phyloP scores from a whole-genome alignment of 2,797 vertebrate species.

The Crenichthys baileyi region DNA sequence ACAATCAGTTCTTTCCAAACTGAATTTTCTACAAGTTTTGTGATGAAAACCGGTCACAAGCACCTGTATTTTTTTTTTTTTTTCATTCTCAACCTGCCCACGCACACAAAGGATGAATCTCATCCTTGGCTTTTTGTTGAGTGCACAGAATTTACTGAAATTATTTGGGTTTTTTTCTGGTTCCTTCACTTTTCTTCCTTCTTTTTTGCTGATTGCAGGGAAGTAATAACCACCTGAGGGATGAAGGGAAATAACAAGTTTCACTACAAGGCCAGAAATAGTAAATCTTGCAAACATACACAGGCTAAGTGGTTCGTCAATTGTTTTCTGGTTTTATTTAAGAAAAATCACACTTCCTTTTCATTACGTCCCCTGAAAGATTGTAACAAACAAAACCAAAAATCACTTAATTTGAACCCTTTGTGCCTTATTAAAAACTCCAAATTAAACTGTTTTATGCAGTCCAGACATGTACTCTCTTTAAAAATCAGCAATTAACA shows the following conservation, averaged over 20 bases:
- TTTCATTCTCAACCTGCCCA: slow-evolving; percentile 27
- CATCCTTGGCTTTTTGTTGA: slow-evolving; percentile 47
- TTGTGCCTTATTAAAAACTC: background rate
- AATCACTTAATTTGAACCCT: slow-evolving; percentile 21
- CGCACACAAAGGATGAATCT: slow-evolving; percentile 28
- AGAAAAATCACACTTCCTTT: slow-evolving; percentile 1
- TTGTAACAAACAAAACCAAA: slow-evolving; percentile 1
- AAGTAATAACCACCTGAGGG: slow-evolving; percentile 48
- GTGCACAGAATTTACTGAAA: slow-evolving; percentile 18
- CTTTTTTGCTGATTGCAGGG: slow-evolving; percentile 41
- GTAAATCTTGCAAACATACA: slow-evolving; percentile 46
- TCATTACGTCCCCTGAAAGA: background rate
- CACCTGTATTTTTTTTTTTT: slow-evolving; percentile 28
- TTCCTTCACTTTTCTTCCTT: background rate
- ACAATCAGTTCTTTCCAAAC: slow-evolving; percentile 10
- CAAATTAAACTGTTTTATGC: slow-evolving; percentile 30
- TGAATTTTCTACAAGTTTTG: slow-evolving; percentile 1
- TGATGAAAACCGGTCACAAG: slow-evolving; percentile 32
- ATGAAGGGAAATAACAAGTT: slow-evolving; percentile 63
- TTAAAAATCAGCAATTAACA: slow-evolving; percentile 45
- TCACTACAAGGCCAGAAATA: slow-evolving; percentile 51
- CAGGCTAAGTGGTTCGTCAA: slow-evolving; percentile 44
- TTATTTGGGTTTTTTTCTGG: slow-evolving; percentile 19
- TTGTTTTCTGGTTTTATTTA: slow-evolving; percentile 33
- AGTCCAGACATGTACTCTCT: slow-evolving; percentile 21